Base-by-base conservation (phyloP, 2,113 vertebrate species). In the Myiozetetes cayanensis region DNA sequence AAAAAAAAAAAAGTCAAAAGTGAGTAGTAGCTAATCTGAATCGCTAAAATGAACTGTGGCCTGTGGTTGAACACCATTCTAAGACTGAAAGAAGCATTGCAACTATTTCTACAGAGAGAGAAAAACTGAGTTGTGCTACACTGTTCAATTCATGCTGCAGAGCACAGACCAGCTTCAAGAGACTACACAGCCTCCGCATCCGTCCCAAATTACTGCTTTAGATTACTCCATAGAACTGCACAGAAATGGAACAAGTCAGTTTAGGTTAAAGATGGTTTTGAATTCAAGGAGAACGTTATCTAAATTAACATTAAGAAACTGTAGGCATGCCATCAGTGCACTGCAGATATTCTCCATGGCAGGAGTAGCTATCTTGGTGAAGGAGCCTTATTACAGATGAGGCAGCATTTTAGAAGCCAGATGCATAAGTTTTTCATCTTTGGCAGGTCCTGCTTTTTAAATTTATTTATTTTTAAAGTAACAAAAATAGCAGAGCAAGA, bases 341-440 rank as follows among this genome's bases (percentile, higher is more conserved):
- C 46, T 39, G 68, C 65, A 90, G 89, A 43, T 83, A 66, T 33
- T 88, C 20, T 81, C 59, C 30, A n/a, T 1, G 4, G 77, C 91
- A 92, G 35, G 28, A 91, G 65, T 4, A 78, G 46, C 67, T 62
- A 21, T 61, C 81, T 46, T 72, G 27, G 66, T 41, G 55, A 91
- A 94, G 41, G n/a, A 73, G 66, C 27, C 61, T 66, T 80, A 59
- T 55, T 83, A 63, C 75, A 94, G 78, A 94, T 85, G 89, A 96
- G 44, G 62, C 73, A 94, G 89, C 66, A 89, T 43, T 94, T 92
- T 44, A 77, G 39, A 70, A 95, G 46, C n/a, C 66, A 78, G 62
- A 76, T 70, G 43, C 56, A 44, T n/a, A 82, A 85, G 63, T 23
- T 90, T 35, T 76, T 85, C 39, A 83, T 50, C 56, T 39, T 1